phyloP scores from a whole-genome alignment of 2,113 vertebrate species.

The Notarius quadriscutis region DNA sequence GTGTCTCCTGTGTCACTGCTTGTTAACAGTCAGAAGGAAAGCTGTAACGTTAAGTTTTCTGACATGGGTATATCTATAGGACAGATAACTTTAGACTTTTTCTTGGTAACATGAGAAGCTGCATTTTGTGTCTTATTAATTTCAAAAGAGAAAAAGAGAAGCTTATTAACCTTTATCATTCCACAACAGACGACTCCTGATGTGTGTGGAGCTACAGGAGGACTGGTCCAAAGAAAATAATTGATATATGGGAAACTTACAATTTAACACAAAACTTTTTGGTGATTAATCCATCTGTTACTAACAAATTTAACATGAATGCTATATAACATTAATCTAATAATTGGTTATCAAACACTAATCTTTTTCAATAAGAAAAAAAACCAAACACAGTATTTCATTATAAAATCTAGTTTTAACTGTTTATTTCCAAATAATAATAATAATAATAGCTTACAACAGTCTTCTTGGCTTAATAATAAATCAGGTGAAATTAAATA shows the following conservation, averaged over 20 bases:
- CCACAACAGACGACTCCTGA: not conserved
- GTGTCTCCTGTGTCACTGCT: not conserved
- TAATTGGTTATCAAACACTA: not conserved
- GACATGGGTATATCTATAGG: not conserved
- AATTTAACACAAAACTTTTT: not conserved
- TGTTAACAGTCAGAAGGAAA: not conserved
- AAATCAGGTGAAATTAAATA: not conserved
- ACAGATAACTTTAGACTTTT: not conserved
- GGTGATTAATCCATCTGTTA: not conserved
- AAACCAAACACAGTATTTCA: no score
- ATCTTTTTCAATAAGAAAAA: no score
- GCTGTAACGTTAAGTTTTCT: not conserved
- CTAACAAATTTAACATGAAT: not conserved
- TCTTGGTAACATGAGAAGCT: not conserved
- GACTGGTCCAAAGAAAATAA: not conserved
- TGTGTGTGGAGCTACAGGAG: not conserved
- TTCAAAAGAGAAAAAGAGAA: not conserved
- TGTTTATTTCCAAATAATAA: no score
- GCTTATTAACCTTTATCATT: not conserved
- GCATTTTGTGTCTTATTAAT: not conserved
- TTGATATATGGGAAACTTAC: not conserved
- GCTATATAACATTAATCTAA: not conserved
- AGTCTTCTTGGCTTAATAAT: not conserved
- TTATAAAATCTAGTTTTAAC: no score
- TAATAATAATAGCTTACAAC: not conserved